These are phyloP conservation scores for Eudorcas thomsonii DNA, from an alignment of 2,113 vertebrate genomes.

Conservation along the genomic window DNA sequence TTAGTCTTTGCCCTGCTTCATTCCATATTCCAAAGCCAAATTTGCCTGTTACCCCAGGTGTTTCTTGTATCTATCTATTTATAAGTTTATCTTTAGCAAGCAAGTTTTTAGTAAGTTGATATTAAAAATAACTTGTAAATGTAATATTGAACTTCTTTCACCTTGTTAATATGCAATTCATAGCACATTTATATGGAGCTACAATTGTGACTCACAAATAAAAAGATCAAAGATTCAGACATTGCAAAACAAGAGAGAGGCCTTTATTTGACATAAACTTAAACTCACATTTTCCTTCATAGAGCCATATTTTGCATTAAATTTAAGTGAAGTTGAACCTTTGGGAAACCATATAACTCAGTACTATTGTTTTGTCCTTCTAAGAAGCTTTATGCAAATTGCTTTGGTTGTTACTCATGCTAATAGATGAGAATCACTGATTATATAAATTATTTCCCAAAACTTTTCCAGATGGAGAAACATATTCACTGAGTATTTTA, in stretches of 20 bases:
- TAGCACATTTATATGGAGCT: neutral
- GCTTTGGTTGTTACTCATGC: neutral
- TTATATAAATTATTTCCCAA: neutral
- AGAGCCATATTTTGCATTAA: neutral
- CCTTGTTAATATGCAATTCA: neutral
- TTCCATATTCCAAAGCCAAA: fast-evolving
- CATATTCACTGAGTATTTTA: neutral
- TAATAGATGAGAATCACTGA: neutral
- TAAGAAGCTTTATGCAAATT: neutral
- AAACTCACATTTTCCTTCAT: constrained; percentile 5
- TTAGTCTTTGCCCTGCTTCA: too few species aligned
- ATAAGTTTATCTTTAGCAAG: neutral
- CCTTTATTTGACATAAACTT: neutral
- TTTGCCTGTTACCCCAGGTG: too few species aligned
- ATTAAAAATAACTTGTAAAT: neutral
- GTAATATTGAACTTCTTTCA: neutral
- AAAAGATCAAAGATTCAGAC: neutral
- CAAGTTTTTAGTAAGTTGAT: neutral
- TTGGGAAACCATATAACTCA: neutral
- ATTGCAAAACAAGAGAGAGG: neutral
- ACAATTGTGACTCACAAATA: neutral
- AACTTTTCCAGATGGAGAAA: neutral
- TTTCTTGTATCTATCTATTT: too few species aligned
- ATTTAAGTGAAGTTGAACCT: neutral
- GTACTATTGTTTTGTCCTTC: neutral